Evolutionary conservation across 2,113 vertebrate genomes (phyloP), one percentile per base, ranked within the genome.

Genomic region (Vanacampus margaritifer): DNA sequence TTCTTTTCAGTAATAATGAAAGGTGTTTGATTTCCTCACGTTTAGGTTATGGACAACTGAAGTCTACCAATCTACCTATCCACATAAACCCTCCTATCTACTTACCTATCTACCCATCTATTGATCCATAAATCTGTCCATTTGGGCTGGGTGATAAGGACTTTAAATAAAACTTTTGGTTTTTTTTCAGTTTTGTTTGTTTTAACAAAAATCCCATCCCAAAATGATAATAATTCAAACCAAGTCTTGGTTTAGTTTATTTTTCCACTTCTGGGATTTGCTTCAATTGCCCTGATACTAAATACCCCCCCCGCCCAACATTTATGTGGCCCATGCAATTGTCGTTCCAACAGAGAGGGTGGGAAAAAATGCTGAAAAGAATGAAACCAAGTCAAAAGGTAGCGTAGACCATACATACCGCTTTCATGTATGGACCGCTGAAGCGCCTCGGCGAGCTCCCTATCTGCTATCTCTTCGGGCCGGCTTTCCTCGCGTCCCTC

Each of bases 371-470:
- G 28, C 28, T 32, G 2, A 73, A 67, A n/a, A 51, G 62, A 37
- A 72, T 28, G 70, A 76, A 78, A 76, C 73, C 53, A 77, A 46
- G 59, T 74, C 66, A 58, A 57, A n/a, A 46, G 75, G 68, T 14
- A 57, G 50, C 10, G 3, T 24, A 51, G 32, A 36, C 65, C 0
- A 51, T 32, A 54, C 89, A 90, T 81, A 99, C 97, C 96, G 83
- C 95, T 95, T 90, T 99, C 97, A 87, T 99, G 95, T 71, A 94
- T 94, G 0, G 97, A 99, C 68, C 96, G 94, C 81, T 98, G 94
- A 84, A 99, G 92, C 4, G 95, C 97, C 87, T 98, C 97, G 32
- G 96, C 97, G 67, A 99, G 90, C 69, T 99, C 97, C 63, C 90
- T 92, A 89, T 99, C 97, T 1, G 94, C 96, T 0, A 96, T 92